These are phyloP conservation scores for Morinoia aosen DNA, from an alignment of 2,888 invertebrate genomes.

Conservation along the genomic window DNA sequence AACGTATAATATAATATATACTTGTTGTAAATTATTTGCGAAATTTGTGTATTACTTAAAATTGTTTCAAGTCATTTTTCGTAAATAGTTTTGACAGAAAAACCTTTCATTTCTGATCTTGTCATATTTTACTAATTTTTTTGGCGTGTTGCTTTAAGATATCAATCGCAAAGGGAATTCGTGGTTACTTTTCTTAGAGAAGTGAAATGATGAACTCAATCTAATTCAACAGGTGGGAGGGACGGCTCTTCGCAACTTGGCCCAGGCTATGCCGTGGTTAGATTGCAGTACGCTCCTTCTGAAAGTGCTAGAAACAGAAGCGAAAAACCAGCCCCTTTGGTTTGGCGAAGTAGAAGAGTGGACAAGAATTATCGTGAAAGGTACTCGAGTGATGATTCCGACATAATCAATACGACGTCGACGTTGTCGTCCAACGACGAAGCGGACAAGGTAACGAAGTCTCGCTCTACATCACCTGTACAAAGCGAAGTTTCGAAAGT, in stretches of 20 bases:
- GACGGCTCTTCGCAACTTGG: neutral
- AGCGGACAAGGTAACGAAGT: neutral
- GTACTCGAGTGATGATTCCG: neutral
- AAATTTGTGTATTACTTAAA: too few relatives aligned
- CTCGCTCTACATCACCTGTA: neutral
- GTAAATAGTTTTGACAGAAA: neutral
- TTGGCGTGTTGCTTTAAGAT: neutral
- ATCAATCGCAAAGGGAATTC: neutral
- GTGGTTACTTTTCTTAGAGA: neutral
- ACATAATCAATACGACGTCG: neutral
- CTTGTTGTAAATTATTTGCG: too few relatives aligned
- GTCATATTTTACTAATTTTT: neutral
- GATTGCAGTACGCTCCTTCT: neutral
- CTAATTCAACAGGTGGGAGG: neutral
- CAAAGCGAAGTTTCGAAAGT: too few relatives aligned
- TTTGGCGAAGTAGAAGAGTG: neutral
- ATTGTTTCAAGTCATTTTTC: too few relatives aligned
- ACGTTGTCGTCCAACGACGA: neutral
- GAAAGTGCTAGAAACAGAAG: neutral
- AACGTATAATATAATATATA: too few relatives aligned
- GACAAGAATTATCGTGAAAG: neutral
- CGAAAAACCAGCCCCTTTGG: neutral
- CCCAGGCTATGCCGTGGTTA: neutral
- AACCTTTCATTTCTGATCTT: neutral
- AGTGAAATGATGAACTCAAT: neutral